phyloP scores from a whole-genome alignment of 1,140 invertebrate species.

The Cherax quadricarinatus region DNA sequence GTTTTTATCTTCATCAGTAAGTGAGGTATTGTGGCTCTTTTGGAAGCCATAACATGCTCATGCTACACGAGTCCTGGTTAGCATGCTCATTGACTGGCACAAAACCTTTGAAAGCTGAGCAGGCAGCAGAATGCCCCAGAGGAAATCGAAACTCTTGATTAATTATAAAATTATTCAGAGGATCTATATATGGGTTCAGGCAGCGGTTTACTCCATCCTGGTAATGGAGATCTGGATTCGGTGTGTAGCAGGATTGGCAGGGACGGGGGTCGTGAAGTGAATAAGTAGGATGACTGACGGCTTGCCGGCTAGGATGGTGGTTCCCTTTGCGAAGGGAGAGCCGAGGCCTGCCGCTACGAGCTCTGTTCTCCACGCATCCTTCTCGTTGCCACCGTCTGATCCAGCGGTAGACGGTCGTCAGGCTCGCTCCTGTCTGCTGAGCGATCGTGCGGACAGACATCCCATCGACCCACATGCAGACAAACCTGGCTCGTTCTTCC shows the following conservation, averaged over 20 bases:
- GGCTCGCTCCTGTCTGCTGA: conserved; percentile 16
- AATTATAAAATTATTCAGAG: background rate
- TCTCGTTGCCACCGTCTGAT: conserved; percentile 28
- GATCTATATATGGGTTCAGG: background rate
- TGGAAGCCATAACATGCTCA: background rate
- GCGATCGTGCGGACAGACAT: conserved; percentile 24
- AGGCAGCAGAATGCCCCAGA: background rate
- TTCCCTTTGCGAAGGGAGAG: background rate
- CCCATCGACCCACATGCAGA: conserved; percentile 21
- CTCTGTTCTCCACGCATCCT: background rate
- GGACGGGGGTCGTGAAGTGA: background rate
- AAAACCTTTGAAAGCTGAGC: background rate
- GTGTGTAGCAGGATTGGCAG: background rate
- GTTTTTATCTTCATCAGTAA: too few species aligned
- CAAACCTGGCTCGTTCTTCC: background rate
- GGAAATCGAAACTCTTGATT: background rate
- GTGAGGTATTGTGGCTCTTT: background rate
- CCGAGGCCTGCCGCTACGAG: background rate
- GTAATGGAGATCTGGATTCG: background rate
- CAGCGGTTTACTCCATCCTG: background rate
- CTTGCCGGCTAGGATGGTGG: background rate
- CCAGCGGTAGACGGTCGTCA: conserved; percentile 35
- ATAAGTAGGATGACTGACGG: background rate
- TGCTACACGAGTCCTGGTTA: background rate
- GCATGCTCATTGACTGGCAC: background rate